phyloP scores from a whole-genome alignment of 1,140 invertebrate species.

The Panulirus ornatus region DNA sequence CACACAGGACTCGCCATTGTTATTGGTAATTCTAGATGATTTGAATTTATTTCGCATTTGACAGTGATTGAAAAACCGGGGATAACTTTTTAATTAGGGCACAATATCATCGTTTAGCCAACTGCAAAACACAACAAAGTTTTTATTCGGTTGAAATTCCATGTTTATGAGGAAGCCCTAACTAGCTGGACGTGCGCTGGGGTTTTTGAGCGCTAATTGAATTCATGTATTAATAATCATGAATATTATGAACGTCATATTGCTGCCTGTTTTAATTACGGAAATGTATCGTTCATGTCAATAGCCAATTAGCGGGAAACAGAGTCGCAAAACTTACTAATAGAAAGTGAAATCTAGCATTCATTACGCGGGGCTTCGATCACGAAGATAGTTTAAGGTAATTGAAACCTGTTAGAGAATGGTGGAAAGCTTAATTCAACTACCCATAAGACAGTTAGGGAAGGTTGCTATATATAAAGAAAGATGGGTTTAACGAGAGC shows the following conservation, averaged over 20 bases:
- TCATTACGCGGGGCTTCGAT: no score
- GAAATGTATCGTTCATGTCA: no score
- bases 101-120: constrained; percentile 23
- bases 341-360: no score
- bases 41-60: constrained; percentile 48
- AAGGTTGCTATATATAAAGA: no score
- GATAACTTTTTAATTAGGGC: constrained; percentile 49
- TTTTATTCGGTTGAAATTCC: neutral
- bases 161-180: neutral
- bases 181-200: neutral
- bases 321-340: no score
- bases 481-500: no score
- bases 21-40: constrained; percentile 47
- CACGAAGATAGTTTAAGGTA: no score
- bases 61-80: constrained; percentile 16
- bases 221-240: neutral
- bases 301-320: no score
- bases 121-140: neutral
- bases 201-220: neutral
- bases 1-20: neutral
- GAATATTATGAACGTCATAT: neutral
- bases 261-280: no score
- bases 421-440: no score
- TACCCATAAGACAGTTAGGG: no score
- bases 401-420: no score